Evolutionary conservation across 2,113 vertebrate species (phyloP).

Genomic region (Nesoenas mayeri): DNA sequence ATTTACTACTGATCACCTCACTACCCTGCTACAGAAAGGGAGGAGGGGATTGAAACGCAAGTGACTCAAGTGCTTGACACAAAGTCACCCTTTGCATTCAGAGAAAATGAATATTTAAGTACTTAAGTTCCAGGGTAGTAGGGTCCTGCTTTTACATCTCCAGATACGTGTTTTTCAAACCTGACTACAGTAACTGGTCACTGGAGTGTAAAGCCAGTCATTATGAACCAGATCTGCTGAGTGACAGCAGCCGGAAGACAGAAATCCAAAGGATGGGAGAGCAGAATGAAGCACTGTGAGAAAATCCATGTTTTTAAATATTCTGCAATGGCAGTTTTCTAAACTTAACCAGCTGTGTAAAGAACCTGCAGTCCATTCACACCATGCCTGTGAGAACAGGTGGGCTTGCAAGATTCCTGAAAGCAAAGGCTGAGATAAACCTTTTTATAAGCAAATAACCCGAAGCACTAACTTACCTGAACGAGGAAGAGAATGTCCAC

Average conservation of each 20-base stretch:
- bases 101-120: not conserved
- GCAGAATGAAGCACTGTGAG: not conserved
- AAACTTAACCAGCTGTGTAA: not conserved
- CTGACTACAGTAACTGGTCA: not conserved
- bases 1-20: not conserved
- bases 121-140: not conserved
- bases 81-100: not conserved
- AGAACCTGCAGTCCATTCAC: not conserved
- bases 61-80: not conserved
- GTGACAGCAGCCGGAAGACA: not conserved
- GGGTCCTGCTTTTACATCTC: not conserved
- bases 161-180: not conserved
- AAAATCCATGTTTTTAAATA: not conserved
- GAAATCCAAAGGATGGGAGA: not conserved
- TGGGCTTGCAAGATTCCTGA: not conserved
- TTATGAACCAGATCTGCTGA: not conserved
- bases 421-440: not conserved
- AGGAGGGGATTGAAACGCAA: not conserved
- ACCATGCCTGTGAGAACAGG: not conserved
- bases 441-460: not conserved
- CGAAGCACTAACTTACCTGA: constrained; percentile 73
- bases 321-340: not conserved
- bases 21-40: not conserved
- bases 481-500: constrained; percentile 79
- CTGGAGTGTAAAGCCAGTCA: not conserved